Evolutionary conservation across 2,888 invertebrate species (phyloP).

Genomic region (Tinea trinotella): DNA sequence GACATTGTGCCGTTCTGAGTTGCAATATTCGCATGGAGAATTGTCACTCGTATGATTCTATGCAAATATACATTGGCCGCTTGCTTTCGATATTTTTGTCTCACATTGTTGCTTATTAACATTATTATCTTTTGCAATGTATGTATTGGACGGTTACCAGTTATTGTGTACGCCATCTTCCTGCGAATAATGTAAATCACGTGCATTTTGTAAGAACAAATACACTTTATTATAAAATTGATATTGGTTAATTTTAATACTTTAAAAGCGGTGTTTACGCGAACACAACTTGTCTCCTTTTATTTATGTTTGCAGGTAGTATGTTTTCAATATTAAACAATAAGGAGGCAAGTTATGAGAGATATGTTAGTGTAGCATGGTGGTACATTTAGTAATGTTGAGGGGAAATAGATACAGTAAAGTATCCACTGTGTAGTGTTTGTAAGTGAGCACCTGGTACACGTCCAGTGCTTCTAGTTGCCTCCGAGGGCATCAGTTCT

Average conservation of each 20-base stretch:
- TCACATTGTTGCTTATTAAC: conserved; percentile 18
- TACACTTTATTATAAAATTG: background rate
- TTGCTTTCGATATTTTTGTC: conserved; percentile 18
- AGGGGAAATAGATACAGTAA: background rate
- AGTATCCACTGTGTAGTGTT: background rate
- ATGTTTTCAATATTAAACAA: background rate
- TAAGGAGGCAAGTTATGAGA: conserved; percentile 7
- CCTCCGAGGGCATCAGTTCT: conserved; percentile 38
- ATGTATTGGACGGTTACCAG: background rate
- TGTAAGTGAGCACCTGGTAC: conserved; percentile 2
- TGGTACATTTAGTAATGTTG: background rate
- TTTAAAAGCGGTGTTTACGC: background rate
- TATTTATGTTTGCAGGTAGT: background rate
- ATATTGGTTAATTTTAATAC: background rate
- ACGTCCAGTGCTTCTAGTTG: conserved; percentile 69
- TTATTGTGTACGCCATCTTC: conserved; percentile 3
- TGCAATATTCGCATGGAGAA: conserved; percentile 18
- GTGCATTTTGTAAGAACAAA: background rate
- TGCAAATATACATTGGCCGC: conserved; percentile 4
- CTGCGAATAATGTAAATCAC: conserved; percentile 17
- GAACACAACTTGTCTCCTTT: conserved; percentile 10
- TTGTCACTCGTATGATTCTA: conserved; percentile 10
- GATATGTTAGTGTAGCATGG: conserved; percentile 4
- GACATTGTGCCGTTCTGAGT: conserved; percentile 14
- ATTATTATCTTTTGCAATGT: conserved; percentile 2